Conservation (phyloP, 2,888 invertebrate species). For the Galeruca laticollis region DNA sequence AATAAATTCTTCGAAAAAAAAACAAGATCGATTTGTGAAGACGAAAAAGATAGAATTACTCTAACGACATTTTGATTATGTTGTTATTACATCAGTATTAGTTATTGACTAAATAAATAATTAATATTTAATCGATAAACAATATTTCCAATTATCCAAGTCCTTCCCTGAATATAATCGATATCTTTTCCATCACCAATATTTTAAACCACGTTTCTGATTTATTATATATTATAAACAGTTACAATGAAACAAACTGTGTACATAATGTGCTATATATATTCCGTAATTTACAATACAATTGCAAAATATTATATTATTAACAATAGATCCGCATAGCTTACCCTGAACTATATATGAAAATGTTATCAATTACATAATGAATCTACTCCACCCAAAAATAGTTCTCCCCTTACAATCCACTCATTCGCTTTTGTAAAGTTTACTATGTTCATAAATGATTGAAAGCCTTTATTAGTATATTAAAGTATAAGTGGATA, state of each 20-base stretch:
- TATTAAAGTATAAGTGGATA: no score
- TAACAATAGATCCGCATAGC: conserved; percentile 8
- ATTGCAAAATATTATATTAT: conserved; percentile 1
- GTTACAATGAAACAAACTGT: not conserved
- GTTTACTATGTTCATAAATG: no score
- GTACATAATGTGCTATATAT: conserved; percentile 1
- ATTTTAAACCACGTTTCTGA: conserved; percentile 11
- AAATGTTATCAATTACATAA: not conserved
- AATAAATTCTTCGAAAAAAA: no score
- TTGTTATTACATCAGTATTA: no score
- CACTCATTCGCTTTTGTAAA: not conserved
- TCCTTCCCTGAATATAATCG: not conserved
- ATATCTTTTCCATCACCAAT: conserved; percentile 4
- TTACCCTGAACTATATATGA: not conserved
- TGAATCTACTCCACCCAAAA: not conserved
- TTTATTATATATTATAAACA: conserved; percentile 2
- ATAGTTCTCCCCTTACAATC: not conserved
- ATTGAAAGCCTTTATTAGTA: no score
- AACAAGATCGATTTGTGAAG: no score
- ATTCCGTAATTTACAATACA: not conserved
- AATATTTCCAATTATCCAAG: conserved; percentile 1
- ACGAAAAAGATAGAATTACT: no score
- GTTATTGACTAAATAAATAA: no score
- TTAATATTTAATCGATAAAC: not conserved
- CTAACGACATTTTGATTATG: no score